A percentile compares a stretch with the other conserved stretches of the same genome.
These are phyloP conservation scores for Odontomachus brunneus DNA, from an alignment of 1,140 invertebrate species.

Conservation along the genomic window DNA sequence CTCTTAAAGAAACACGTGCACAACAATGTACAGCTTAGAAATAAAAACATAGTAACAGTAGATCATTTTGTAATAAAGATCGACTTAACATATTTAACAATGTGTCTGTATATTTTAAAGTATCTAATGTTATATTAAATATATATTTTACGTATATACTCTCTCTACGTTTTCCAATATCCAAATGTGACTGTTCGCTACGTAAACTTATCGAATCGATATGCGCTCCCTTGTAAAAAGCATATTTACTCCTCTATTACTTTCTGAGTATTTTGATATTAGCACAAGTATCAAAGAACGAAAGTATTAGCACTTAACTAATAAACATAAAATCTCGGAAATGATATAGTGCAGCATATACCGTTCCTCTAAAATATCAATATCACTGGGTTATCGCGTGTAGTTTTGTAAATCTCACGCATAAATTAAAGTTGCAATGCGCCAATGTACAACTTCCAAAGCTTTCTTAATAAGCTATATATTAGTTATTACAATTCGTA, in stretches of 20 bases:
- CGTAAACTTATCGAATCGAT: slow-evolving; percentile 1
- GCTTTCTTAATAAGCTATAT: slow-evolving; percentile 37
- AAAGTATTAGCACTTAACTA: slow-evolving; percentile 46
- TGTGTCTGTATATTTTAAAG: slow-evolving; percentile 17
- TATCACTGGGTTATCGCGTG: slow-evolving; percentile 29
- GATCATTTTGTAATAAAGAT: slow-evolving; percentile 37
- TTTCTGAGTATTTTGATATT: slow-evolving; percentile 47
- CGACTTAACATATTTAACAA: slow-evolving; percentile 48
- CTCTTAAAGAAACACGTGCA: slow-evolving; percentile 16
- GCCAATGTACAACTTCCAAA: slow-evolving; percentile 40
- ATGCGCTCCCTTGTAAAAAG: slow-evolving; percentile 3
- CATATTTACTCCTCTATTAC: not conserved
- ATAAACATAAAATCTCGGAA: slow-evolving; percentile 49
- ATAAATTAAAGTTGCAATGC: slow-evolving; percentile 45
- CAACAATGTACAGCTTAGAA: slow-evolving; percentile 21
- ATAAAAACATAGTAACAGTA: slow-evolving; percentile 34
- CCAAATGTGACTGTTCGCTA: slow-evolving; percentile 15
- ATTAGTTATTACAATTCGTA: slow-evolving; percentile 42
- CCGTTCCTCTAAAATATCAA: slow-evolving; percentile 21
- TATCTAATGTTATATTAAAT: slow-evolving; percentile 46
- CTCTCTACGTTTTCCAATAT: slow-evolving; percentile 24
- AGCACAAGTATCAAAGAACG: slow-evolving; percentile 39
- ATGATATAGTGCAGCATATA: slow-evolving; percentile 20
- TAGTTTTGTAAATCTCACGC: slow-evolving; percentile 4
- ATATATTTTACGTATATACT: slow-evolving; percentile 21